Conservation (phyloP, 2,888 invertebrate species). For the Scrobipalpa costella region DNA sequence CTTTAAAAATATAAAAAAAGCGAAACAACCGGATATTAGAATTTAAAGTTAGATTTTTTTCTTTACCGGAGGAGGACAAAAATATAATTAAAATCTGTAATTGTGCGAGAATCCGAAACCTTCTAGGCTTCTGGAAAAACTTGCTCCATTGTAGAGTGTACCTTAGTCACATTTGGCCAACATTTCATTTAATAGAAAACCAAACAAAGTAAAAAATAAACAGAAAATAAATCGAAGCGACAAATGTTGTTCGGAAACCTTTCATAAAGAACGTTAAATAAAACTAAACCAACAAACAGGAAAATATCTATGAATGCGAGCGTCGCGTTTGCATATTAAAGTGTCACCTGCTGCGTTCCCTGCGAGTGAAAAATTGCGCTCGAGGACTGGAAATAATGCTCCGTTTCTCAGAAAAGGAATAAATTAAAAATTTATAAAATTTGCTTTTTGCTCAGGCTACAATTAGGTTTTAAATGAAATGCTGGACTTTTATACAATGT, state of each 20-base stretch:
- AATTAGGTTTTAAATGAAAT: neutral
- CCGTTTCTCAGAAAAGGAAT: neutral
- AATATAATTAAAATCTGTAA: no score
- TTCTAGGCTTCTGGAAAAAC: neutral
- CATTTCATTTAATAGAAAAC: neutral
- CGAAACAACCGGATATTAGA: no score
- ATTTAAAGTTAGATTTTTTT: no score
- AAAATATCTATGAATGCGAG: conserved; percentile 17
- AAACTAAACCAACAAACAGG: neutral
- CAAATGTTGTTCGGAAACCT: neutral
- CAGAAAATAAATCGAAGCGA: neutral
- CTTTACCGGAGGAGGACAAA: no score
- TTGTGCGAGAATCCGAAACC: no score
- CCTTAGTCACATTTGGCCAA: no score
- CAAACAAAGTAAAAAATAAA: neutral
- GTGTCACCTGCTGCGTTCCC: conserved; percentile 18
- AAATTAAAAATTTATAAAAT: neutral
- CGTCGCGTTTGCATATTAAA: conserved; percentile 20
- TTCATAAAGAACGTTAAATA: neutral
- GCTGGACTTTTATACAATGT: neutral
- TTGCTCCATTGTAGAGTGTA: no score
- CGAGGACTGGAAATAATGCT: conserved; percentile 4
- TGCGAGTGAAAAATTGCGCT: conserved; percentile 19
- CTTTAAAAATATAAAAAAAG: neutral
- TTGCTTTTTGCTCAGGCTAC: neutral